Base-by-base conservation (phyloP, 2,888 invertebrate species). In the Lymantria dispar region DNA sequence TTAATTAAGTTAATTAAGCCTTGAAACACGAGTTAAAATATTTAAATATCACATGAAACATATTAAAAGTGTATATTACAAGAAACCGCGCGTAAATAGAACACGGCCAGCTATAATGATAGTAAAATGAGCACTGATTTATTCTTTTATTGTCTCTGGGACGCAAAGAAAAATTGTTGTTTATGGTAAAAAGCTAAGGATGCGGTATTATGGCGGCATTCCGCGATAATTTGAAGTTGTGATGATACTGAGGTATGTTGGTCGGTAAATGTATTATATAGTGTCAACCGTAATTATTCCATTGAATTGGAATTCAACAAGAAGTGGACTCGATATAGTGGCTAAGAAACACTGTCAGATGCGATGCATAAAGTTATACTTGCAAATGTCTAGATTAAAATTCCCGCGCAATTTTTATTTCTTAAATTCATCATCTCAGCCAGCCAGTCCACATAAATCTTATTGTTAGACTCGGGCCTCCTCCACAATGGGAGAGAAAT, bases 51-150 rank as follows among this genome's bases (percentile, higher is more conserved):
- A 58, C 54, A 44, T 51, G 50, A 29, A 9, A 68, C 67, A 65
- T 67, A 54, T 58, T 64, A 64, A 69, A 59, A 45, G 58, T 41
- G 54, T 54, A 58, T 63, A 59, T 55, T 47, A 48, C 48, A 48
- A 22, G 62, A 62, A 69, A 40, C n/a, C 44, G 47, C 47, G 11
- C 33, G 12, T 46, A 49, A 72, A 72, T 70, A 72, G 64, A 64
- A 60, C 63, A 65, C 22, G 22, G 48, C 48, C 42, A 47, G 56
- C 60, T 79, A 22, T 22, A 81, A 81, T 80, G 77, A 66, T 74
- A 74, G 76, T 73, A 77, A 80, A 83, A 83, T 81, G 76, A 80
- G 74, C 46, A 55, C 63, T 68, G 68, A 76, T 80, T 80, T 78
- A 80, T 68, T 50, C 53, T 64, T 69, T 68, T 70, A 72, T 74